Base-by-base conservation (phyloP, 2,888 invertebrate genomes). In the Cistogaster globosa region DNA sequence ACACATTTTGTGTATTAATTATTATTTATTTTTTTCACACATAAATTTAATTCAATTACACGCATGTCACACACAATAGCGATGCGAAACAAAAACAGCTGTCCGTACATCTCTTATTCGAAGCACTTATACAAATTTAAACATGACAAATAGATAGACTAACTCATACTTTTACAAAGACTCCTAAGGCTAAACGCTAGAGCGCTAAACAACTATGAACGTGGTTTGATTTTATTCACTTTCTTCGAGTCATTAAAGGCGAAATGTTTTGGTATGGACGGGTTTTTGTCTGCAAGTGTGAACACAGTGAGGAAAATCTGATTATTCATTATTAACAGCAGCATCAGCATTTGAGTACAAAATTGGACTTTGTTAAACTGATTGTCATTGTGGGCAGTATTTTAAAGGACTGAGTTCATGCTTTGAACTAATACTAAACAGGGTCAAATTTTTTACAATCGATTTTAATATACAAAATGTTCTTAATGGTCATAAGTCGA, bases 21-120 rank as follows among this genome's bases (percentile, higher is more conserved):
- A 74, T 60, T 74, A 69, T 69, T 74, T 74, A 75, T 67, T 74
- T 85, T n/a, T 75, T 85, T 85, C 85, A 82, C 85, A 85, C 85
- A 85, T 85, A 85, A 85, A 85, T 85, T 82, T 82, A 78, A 85
- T 82, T 79, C 78, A 85, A 85, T 82, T 85, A 82, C 75, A 85
- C 82, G 82, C 85, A 85, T 85, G 74, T 79, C 71, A 74, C 68
- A 75, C 62, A 67, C 55, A 75, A 48, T 45, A 62, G 22, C n/a
- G 16, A 48, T n/a, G 42, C 51, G 60, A 36, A 71, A 76, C 58
- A 55, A 9, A 68, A 22, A 12, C 12, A 53, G 32, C 8, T 5
- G 53, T 69, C 14, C 7, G n/a, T 45, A 22, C 11, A 18, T n/a
- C n/a, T 58, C 32, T 55, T n/a, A 57, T 58, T n/a, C 20, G n/a